Conservation (phyloP, 2,113 vertebrate genomes). For the Chaenocephalus aceratus region DNA sequence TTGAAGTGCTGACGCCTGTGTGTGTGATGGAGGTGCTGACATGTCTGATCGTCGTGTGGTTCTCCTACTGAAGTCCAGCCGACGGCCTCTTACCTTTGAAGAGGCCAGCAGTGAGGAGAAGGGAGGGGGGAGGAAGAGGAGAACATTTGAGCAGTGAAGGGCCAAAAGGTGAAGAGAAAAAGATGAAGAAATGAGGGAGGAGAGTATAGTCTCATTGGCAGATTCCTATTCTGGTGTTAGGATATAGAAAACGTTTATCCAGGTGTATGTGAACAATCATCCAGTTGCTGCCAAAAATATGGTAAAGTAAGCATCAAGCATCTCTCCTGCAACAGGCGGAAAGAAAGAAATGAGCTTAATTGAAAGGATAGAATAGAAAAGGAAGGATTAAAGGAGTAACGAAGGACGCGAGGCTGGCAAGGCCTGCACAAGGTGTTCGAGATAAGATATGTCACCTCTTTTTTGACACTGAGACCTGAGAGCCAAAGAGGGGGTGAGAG, state of each 20-base stretch:
- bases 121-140: background rate
- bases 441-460: background rate
- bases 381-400: background rate
- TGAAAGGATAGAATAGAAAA: background rate
- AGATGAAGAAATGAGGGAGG: background rate
- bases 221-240: background rate
- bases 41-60: conserved; percentile 60
- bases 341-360: too few relatives aligned
- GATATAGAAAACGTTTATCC: too few relatives aligned
- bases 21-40: conserved; percentile 61
- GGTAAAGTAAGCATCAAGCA: too few relatives aligned
- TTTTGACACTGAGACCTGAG: background rate
- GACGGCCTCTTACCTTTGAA: conserved; percentile 70
- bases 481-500: background rate
- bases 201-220: background rate
- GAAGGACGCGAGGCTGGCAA: background rate
- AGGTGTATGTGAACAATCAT: too few relatives aligned
- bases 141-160: background rate
- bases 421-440: background rate
- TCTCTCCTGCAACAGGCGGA: too few relatives aligned
- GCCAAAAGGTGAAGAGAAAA: background rate
- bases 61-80: conserved; percentile 59
- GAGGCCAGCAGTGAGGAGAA: conserved; percentile 21
- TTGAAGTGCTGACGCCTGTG: conserved; percentile 51
- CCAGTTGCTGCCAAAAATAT: too few relatives aligned